Conservation (phyloP, 1,140 invertebrate species). For the Lamellibrachia luymesi region DNA sequence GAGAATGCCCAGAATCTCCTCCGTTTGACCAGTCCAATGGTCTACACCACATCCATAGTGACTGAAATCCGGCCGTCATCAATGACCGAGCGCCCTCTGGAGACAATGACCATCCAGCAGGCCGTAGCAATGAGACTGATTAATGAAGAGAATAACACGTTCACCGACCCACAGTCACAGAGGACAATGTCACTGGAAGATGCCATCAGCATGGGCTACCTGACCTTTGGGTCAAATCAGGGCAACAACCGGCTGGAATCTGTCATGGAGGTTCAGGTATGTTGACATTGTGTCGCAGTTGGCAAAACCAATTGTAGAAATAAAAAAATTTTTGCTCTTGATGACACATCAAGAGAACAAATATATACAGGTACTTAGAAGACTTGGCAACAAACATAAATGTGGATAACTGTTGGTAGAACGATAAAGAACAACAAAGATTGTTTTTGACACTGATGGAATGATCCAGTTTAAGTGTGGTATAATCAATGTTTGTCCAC, state of each 20-base stretch:
- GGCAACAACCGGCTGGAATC: neutral
- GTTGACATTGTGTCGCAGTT: neutral
- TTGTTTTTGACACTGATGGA: neutral
- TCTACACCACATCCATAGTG: slow-evolving; percentile 46
- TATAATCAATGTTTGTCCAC: neutral
- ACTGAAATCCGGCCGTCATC: slow-evolving; percentile 40
- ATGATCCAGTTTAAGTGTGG: neutral
- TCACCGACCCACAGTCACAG: slow-evolving; percentile 78
- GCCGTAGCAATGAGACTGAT: slow-evolving; percentile 78
- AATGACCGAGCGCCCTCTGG: slow-evolving; percentile 12
- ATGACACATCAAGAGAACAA: neutral
- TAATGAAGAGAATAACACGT: slow-evolving; percentile 73
- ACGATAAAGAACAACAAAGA: neutral
- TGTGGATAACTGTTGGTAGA: neutral
- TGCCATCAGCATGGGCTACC: slow-evolving; percentile 77
- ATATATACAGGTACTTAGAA: neutral
- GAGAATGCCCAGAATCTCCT: slow-evolving; percentile 45
- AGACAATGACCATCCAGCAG: slow-evolving; percentile 58
- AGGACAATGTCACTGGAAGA: slow-evolving; percentile 74
- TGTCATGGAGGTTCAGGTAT: neutral
- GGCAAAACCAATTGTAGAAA: neutral
- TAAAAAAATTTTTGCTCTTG: neutral
- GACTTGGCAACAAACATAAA: neutral
- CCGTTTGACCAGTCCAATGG: slow-evolving; percentile 44
- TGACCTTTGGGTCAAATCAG: neutral